Evolutionary conservation across 2,113 vertebrate genomes (phyloP).

Genomic region (Anguilla rostrata): DNA sequence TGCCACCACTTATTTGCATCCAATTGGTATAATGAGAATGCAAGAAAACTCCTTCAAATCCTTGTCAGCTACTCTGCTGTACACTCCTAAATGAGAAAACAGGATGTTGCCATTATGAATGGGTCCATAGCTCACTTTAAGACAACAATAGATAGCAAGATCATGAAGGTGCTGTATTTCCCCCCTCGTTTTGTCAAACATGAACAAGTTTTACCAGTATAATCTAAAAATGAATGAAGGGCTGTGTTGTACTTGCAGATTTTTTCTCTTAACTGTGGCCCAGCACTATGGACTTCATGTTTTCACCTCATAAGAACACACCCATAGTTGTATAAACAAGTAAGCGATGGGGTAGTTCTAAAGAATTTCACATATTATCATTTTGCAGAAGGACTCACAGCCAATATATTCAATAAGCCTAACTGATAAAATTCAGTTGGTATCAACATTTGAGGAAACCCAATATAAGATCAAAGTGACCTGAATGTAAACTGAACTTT

Average conservation of each 20-base stretch:
- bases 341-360: neutral
- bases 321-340: neutral
- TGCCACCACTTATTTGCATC: neutral
- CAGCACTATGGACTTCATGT: neutral
- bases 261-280: neutral
- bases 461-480: neutral
- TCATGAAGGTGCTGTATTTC: too few relatives aligned
- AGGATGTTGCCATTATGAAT: neutral
- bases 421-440: neutral
- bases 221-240: too few relatives aligned
- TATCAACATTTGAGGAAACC: neutral
- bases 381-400: neutral
- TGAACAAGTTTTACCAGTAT: too few relatives aligned
- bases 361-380: neutral
- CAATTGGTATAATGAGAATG: neutral
- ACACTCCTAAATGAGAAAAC: neutral
- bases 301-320: neutral
- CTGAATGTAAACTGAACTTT: neutral
- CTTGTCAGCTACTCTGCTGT: neutral
- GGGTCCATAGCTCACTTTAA: too few relatives aligned
- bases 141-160: too few relatives aligned
- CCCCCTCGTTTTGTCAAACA: too few relatives aligned
- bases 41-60: neutral
- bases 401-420: neutral
- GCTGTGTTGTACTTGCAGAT: neutral